These are phyloP conservation scores for Rhynchotus rufescens DNA, from an alignment of 2,797 vertebrate genomes.

Conservation along the genomic window DNA sequence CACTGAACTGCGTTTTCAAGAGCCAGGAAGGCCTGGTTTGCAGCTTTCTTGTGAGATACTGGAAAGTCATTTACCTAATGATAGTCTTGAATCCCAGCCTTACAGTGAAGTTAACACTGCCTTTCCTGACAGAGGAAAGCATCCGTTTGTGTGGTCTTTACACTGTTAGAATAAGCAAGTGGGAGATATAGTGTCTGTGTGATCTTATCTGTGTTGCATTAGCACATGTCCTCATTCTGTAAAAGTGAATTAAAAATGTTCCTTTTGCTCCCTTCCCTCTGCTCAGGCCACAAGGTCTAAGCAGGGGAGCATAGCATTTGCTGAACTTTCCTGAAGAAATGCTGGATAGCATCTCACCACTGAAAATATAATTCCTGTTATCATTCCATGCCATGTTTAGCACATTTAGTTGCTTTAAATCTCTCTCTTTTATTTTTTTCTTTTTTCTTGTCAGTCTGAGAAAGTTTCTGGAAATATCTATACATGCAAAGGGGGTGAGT, in stretches of 20 bases:
- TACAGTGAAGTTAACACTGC: background rate
- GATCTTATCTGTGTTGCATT: background rate
- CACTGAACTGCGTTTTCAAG: background rate
- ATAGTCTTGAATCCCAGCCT: background rate
- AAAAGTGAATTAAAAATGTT: background rate
- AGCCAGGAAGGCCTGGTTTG: background rate
- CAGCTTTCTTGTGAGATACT: background rate
- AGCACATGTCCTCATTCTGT: background rate
- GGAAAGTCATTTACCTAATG: background rate
- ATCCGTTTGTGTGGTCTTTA: background rate
- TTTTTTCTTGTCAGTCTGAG: background rate
- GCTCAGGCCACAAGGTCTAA: background rate
- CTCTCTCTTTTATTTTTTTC: background rate
- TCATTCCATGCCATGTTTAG: background rate
- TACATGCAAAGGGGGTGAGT: background rate
- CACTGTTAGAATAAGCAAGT: background rate
- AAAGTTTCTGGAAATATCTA: background rate
- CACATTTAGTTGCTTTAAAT: background rate
- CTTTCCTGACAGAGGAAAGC: background rate
- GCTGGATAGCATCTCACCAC: slow-evolving; percentile 3
- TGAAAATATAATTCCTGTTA: background rate
- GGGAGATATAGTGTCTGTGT: background rate
- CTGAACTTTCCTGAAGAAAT: background rate
- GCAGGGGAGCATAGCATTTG: background rate
- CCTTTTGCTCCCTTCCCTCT: background rate